Evolutionary conservation across 2,888 invertebrate genomes (phyloP).

Genomic region (Hipparchia semele): DNA sequence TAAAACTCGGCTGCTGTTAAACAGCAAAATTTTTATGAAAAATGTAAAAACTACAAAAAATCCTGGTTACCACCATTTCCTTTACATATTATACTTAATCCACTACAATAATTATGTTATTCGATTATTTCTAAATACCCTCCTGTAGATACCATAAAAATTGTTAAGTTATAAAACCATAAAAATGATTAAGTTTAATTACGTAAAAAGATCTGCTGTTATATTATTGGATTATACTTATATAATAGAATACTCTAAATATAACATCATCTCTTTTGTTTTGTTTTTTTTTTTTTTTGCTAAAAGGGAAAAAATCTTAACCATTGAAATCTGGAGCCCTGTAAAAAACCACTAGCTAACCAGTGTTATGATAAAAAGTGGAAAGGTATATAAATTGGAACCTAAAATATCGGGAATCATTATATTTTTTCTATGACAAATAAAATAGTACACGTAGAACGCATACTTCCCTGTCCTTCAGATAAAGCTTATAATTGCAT

Average conservation of each 20-base stretch:
- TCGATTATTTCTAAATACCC: conserved; percentile 29
- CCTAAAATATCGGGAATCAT: background rate
- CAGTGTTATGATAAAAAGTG: conserved; percentile 19
- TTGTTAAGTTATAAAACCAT: conserved; percentile 1
- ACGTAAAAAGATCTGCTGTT: conserved; percentile 50
- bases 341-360: conserved; percentile 40
- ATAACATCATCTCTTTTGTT: conserved; percentile 40
- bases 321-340: conserved; percentile 45
- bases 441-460: conserved; percentile 19
- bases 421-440: background rate
- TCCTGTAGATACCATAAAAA: conserved; percentile 15
- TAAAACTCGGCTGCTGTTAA: conserved; percentile 50
- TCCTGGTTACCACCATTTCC: conserved; percentile 66
- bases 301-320: conserved; percentile 25
- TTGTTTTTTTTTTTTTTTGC: conserved; percentile 19
- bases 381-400: conserved; percentile 6
- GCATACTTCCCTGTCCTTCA: conserved; percentile 77
- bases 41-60: conserved; percentile 54
- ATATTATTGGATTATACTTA: conserved; percentile 25
- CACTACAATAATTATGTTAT: conserved; percentile 48
- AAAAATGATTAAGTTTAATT: conserved; percentile 19
- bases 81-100: conserved; percentile 53
- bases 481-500: conserved; percentile 69
- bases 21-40: conserved; percentile 66
- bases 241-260: conserved; percentile 16